Base-by-base conservation (phyloP, 2,113 vertebrate genomes). In the Leuciscus idus region DNA sequence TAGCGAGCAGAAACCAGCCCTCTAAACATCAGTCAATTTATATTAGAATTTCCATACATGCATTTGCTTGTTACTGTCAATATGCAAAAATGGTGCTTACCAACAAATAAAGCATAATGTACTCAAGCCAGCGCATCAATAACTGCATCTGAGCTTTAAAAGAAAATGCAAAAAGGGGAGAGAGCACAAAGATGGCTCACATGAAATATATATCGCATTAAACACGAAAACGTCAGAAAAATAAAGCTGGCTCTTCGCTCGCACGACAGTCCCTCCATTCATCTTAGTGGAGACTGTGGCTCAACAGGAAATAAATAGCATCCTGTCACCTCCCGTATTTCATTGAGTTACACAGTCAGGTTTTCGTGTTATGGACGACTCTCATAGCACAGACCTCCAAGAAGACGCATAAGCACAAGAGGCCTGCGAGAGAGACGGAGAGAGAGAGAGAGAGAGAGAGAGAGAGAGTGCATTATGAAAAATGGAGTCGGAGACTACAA, bases 1-100 rank as follows among this genome's bases (percentile, higher is more conserved):
- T 97, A 97, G 96, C 93, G 96, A 94, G 97, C 97, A 98, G 91
- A 98, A 96, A 95, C 95, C 92, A 92, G 92, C 92, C 94, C 91
- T 93, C 95, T 94, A 94, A 96, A 96, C 97, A 98, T 98, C 97
- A 98, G 96, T 98, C 97, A 97, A 97, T 98, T 98, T 99, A 97
- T 98, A 98, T 99, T 98, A 96, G 96, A 97, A 97, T 98, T 97
- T 97, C 97, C 96, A 97, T 98, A 97, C 96, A 97, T 98, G 97
- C 97, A 97, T 98, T 99, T 99, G 97, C 98, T 97, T 98, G 97
- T 98, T 99, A 98, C 96, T 96, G 96, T 98, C 97, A 98, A 96
- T 96, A 98, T 97, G 98, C 96, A 98, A 98, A 99, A 98, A 96
- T 95, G 96, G 95, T 94, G 96, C 97, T 98, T 98, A 97, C 97